Base-by-base conservation (phyloP, 2,888 invertebrate species). In the Entomobrya proxima region DNA sequence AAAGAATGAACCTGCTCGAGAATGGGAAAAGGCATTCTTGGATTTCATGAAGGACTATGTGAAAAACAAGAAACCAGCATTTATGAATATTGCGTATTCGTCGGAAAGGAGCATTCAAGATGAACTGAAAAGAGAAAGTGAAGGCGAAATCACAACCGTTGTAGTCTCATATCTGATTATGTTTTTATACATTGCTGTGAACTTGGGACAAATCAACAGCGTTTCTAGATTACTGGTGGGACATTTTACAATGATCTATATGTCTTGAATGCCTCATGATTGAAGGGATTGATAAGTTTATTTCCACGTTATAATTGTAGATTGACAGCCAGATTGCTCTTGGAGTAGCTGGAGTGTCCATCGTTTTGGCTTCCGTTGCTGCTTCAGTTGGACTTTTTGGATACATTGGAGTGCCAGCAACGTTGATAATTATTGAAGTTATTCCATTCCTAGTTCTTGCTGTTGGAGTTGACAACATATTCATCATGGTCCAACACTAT, bases 401-500 rank as follows among this genome's bases (percentile, higher is more conserved):
- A 7, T 98, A 95, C 91, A 91, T 94, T 27, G 94, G 94, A 2
- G 93, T 97, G 30, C 94, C 96, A 0, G 95, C 96, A 0, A 97
- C 98, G 0, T 93, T 98, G 91, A 94, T 98, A 89, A 96, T 97
- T 55, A 95, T 98, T 67, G 98, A 98, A 92, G 94, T 92, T 0
- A 96, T 98, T 90, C 98, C 98, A 5, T 99, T 99, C 92, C 94
- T 99, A 89, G 95, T 98, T 2, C 93, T 99, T 67, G 98, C 98
- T 32, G 95, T 98, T 2, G 98, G 98, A 24, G 97, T 98, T 1
- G 98, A 99, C 92, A 98, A 98, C 91, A 98, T 99, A 90, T 99
- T 98, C 91, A 96, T 98, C 88, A 94, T 98, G 92, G 96, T 98
- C 0, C 97, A 98, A 91, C 94, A 96, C 0, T 93, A 95, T 88